Conservation (phyloP, 2,888 invertebrate genomes). For the Latrodectus hesperus region DNA sequence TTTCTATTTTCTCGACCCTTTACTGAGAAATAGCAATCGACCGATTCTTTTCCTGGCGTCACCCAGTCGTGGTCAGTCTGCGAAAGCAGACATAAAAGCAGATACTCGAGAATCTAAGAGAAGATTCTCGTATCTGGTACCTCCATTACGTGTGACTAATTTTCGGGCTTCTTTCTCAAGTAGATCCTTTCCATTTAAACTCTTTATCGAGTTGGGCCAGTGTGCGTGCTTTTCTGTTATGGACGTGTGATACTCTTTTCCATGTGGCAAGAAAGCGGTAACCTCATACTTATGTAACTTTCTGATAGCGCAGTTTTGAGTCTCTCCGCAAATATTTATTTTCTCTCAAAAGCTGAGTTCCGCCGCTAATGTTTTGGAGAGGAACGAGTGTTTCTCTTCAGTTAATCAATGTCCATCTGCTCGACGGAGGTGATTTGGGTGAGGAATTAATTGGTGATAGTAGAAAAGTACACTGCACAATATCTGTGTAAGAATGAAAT, state of each 20-base stretch:
- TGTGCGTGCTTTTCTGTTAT: background rate
- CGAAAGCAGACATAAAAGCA: slow-evolving; percentile 24
- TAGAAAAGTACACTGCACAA: background rate
- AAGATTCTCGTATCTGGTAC: slow-evolving; percentile 19
- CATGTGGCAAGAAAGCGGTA: background rate
- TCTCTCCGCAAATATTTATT: slow-evolving; percentile 36
- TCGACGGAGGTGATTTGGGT: background rate
- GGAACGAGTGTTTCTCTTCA: slow-evolving; percentile 10
- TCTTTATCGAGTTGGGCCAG: slow-evolving; percentile 55
- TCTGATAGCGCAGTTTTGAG: slow-evolving; percentile 43
- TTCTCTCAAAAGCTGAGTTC: slow-evolving; percentile 1
- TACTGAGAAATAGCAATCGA: slow-evolving; percentile 27
- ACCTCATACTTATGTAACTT: slow-evolving; percentile 6
- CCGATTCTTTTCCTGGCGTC: slow-evolving; percentile 17
- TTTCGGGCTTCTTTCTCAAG: slow-evolving; percentile 13
- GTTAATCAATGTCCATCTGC: slow-evolving; percentile 55
- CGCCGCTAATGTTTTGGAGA: background rate
- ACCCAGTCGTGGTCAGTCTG: slow-evolving; percentile 8
- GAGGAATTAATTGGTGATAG: background rate
- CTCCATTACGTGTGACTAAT: slow-evolving; percentile 20
- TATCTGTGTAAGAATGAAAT: too few species aligned
- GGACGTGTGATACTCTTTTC: background rate
- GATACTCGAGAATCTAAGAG: slow-evolving; percentile 20
- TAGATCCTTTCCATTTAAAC: slow-evolving; percentile 37
- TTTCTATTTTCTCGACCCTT: background rate